Percentiles rank a stretch among this genome's conserved stretches.
Conservation (phyloP, 2,113 vertebrate species). For the Barnardius zonarius region DNA sequence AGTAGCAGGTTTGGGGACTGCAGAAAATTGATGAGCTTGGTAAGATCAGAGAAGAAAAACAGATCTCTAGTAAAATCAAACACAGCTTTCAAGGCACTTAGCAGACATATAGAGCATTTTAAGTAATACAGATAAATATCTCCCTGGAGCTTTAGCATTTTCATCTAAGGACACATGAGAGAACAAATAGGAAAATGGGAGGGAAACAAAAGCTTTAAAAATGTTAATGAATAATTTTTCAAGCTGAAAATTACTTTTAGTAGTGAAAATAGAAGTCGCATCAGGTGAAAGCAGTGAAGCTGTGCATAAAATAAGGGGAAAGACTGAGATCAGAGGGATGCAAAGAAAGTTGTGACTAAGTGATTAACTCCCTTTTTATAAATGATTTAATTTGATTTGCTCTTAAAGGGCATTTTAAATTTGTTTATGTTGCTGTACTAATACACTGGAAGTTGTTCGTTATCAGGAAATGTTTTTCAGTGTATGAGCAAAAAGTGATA, state of each 20-base stretch:
- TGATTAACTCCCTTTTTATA: background rate
- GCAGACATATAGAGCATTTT: conserved; percentile 34
- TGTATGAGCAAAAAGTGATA: background rate
- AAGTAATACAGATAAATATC: conserved; percentile 50
- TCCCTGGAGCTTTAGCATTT: conserved; percentile 53
- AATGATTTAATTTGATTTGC: background rate
- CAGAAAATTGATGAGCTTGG: conserved; percentile 41
- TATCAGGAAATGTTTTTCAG: background rate
- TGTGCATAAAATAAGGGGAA: background rate
- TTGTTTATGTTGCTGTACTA: background rate
- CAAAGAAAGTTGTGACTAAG: background rate
- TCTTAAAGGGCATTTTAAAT: background rate
- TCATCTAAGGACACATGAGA: conserved; percentile 25
- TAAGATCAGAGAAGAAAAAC: conserved; percentile 47
- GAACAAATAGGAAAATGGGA: background rate
- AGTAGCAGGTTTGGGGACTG: background rate
- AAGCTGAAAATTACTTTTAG: conserved; percentile 27
- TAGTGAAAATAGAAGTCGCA: background rate
- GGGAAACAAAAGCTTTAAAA: background rate
- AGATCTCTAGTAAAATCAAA: conserved; percentile 49
- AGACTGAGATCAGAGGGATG: background rate
- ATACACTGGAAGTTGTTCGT: background rate
- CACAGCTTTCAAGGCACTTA: conserved; percentile 39
- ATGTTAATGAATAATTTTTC: conserved; percentile 29
- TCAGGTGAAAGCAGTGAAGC: background rate